A percentile compares a stretch with the other conserved stretches of the same genome.
These are phyloP conservation scores for Plectropomus leopardus DNA, from an alignment of 2,113 vertebrate species.

Conservation along the genomic window DNA sequence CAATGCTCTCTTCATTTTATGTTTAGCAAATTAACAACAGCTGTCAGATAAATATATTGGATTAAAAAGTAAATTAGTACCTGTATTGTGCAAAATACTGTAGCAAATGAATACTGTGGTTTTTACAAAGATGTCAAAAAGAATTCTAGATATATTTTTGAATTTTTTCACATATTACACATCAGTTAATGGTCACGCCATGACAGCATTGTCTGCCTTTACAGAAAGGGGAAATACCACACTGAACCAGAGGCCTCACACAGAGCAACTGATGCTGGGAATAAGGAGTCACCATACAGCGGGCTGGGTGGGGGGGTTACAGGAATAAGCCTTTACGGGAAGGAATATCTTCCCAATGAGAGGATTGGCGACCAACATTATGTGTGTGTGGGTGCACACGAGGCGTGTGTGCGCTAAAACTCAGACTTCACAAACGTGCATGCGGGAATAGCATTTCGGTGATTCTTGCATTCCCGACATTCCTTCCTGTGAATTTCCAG, in stretches of 20 bases:
- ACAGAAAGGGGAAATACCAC: slow-evolving; percentile 53
- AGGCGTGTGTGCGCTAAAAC: slow-evolving; percentile 39
- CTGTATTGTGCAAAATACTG: background rate
- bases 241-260: slow-evolving; percentile 63
- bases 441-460: slow-evolving; percentile 60
- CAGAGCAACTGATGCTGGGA: slow-evolving; percentile 77
- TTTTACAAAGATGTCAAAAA: background rate
- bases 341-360: slow-evolving; percentile 68
- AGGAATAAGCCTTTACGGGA: slow-evolving; percentile 72
- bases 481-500: slow-evolving; percentile 80
- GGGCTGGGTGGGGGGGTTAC: slow-evolving; percentile 15
- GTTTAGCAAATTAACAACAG: background rate
- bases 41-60: background rate
- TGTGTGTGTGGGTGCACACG: slow-evolving; percentile 10
- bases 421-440: slow-evolving; percentile 61
- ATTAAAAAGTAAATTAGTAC: background rate
- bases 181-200: slow-evolving; percentile 4
- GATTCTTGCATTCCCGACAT: slow-evolving; percentile 78
- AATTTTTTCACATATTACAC: background rate
- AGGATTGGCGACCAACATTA: slow-evolving; percentile 27
- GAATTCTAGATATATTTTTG: background rate
- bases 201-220: slow-evolving; percentile 16
- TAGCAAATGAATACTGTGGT: too few species aligned
- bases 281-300: slow-evolving; percentile 71
- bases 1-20: too few species aligned